Percentiles rank a stretch among this genome's conserved stretches.
These are phyloP conservation scores for Aricia artaxerxes DNA, from an alignment of 2,888 invertebrate species.

Conservation along the genomic window DNA sequence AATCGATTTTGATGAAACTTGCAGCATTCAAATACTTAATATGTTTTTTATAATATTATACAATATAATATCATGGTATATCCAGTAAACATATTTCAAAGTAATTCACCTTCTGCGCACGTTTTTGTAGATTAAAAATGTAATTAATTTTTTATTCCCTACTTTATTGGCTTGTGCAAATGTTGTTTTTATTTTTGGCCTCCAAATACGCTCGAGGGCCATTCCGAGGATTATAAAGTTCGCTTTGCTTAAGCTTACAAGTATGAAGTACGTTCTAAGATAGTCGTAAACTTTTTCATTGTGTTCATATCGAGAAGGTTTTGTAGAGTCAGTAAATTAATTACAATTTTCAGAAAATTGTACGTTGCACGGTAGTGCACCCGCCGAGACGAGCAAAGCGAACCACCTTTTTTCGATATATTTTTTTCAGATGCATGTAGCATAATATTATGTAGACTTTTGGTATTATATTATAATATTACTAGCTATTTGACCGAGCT, in stretches of 20 bases:
- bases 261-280: slow-evolving; percentile 30
- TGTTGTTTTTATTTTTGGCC: slow-evolving; percentile 65
- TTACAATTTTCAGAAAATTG: not conserved
- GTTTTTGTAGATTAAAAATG: slow-evolving; percentile 76
- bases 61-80: slow-evolving; percentile 37
- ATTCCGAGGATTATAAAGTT: slow-evolving; percentile 53
- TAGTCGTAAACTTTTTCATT: not conserved
- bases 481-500: too few species aligned
- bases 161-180: slow-evolving; percentile 69
- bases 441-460: too few species aligned
- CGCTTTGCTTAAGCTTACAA: slow-evolving; percentile 41
- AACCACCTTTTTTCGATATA: too few species aligned
- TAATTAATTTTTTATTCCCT: slow-evolving; percentile 77
- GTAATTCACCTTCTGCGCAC: slow-evolving; percentile 58
- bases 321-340: not conserved
- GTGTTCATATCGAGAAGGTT: not conserved
- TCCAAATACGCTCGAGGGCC: slow-evolving; percentile 52
- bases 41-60: not conserved
- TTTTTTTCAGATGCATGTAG: too few species aligned
- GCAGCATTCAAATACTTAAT: not conserved
- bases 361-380: too few species aligned
- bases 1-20: too few species aligned
- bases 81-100: slow-evolving; percentile 48
- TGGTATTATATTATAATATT: too few species aligned
- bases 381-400: too few species aligned